phyloP scores from a whole-genome alignment of 2,113 vertebrate genomes.

The Poecilia latipinna region DNA sequence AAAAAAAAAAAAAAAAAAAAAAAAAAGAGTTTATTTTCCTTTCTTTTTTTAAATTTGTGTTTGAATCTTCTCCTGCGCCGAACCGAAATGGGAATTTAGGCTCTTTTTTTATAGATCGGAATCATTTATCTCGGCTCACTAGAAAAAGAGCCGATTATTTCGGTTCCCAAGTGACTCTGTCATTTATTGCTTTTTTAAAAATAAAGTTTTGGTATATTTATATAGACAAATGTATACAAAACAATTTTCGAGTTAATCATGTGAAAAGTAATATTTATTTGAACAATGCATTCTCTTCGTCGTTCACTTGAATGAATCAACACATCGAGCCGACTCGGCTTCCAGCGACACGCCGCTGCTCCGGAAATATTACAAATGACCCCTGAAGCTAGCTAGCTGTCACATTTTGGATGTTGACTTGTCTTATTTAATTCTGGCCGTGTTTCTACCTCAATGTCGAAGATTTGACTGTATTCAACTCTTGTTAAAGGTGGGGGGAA shows the following conservation, averaged over 20 bases:
- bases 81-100: slow-evolving; percentile 1
- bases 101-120: neutral
- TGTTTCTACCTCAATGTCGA: neutral
- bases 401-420: neutral
- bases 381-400: neutral
- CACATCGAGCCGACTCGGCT: neutral
- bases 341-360: neutral
- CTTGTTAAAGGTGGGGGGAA: slow-evolving; percentile 4
- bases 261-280: neutral
- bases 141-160: neutral
- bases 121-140: neutral
- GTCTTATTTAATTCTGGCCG: neutral
- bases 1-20: no score
- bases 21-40: no score
- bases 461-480: neutral
- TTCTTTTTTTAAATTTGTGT: neutral
- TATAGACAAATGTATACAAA: neutral
- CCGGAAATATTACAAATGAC: slow-evolving; percentile 24
- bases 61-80: slow-evolving; percentile 6
- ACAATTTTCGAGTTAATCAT: neutral
- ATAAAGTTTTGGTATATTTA: neutral
- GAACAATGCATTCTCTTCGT: neutral
- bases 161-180: neutral
- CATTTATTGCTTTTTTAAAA: neutral
- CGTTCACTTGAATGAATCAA: neutral